A percentile compares a stretch with the other conserved stretches of the same genome.
Evolutionary conservation across 1,140 invertebrate genomes (phyloP).

Genomic region (Nymphalis io): DNA sequence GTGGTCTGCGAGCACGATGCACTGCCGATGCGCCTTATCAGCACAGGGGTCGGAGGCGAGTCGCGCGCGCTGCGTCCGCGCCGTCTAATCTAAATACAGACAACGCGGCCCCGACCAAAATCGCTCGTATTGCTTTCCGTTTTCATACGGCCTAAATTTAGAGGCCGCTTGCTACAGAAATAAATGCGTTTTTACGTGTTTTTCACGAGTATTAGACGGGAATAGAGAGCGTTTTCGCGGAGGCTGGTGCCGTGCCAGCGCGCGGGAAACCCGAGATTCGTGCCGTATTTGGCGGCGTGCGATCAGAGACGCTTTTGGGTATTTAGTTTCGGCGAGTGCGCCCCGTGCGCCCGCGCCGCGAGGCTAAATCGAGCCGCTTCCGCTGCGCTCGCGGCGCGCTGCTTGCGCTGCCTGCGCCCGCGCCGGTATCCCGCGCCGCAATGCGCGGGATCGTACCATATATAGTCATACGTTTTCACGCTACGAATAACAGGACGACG

Average conservation of each 20-base stretch:
- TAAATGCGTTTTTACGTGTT: slow-evolving; percentile 79
- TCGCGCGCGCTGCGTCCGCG: slow-evolving; percentile 51
- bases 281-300: slow-evolving; percentile 70
- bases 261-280: slow-evolving; percentile 71
- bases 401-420: slow-evolving; percentile 49
- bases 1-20: slow-evolving; percentile 39
- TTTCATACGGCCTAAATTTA: slow-evolving; percentile 75
- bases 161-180: slow-evolving; percentile 76
- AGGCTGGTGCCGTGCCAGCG: slow-evolving; percentile 61
- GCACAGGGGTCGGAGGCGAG: slow-evolving; percentile 42
- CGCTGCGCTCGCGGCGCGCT: slow-evolving; percentile 38
- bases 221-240: slow-evolving; percentile 52
- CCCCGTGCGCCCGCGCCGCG: slow-evolving; percentile 41
- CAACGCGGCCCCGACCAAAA: slow-evolving; percentile 73
- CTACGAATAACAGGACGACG: slow-evolving; percentile 16
- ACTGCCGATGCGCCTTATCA: slow-evolving; percentile 38
- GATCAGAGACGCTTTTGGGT: slow-evolving; percentile 68
- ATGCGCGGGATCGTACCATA: slow-evolving; percentile 47
- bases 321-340: slow-evolving; percentile 65
- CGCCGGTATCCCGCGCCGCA: slow-evolving; percentile 15
- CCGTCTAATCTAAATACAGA: slow-evolving; percentile 77
- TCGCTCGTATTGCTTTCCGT: slow-evolving; percentile 68
- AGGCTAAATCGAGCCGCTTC: slow-evolving; percentile 29
- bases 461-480: slow-evolving; percentile 56
- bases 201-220: slow-evolving; percentile 69